Base-by-base conservation (phyloP, 2,113 vertebrate genomes). In the Pelusios castaneus region DNA sequence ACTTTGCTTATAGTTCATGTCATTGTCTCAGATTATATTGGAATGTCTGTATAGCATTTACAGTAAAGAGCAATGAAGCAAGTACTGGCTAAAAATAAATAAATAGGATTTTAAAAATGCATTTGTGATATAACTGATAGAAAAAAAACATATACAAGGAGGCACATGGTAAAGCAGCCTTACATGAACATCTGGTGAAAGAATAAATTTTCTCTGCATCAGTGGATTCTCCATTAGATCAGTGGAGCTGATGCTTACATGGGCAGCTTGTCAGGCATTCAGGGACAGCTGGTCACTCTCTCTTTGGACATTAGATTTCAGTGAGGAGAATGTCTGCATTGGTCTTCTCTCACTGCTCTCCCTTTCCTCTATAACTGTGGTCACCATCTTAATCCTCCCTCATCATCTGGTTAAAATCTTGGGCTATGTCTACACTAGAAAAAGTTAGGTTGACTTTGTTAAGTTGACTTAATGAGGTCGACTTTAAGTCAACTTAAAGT, bases 151-250 rank as follows among this genome's bases (percentile, higher is more conserved):
- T 67, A 47, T 1, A 86, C 16, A 80, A 47, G 22, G 81, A 82
- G 9, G 13, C 86, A 94, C 84, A 51, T 3, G 60, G 38, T 52
- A 13, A 78, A 80, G 27, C 3, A 2, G 2, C 45, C 47, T 89
- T 85, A 80, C 89, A 63, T 82, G 21, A 93, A 34, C 29, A 77
- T 38, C 41, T 86, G 86, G 43, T 87, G n/a, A 70, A 95, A 95
- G 14, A 31, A 51, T 5, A 29, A 1, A 7, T 88, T 87, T 87
- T 84, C 31, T 81, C 84, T 90, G 76, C 41, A 24, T 80, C 5
- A 16, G 6, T 82, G 85, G 88, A 43, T 79, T 56, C 67, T 89
- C 9, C 13, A 77, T n/a, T 47, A 76, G 31, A 24, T 76, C 41
- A 1, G 31, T 29, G 8, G 47, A 45, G 16, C 25, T 58, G 9